Percentiles rank a stretch among this genome's conserved stretches.
These are phyloP conservation scores for Drosophila persimilis DNA, from an alignment of 1,140 invertebrate genomes.

Conservation along the genomic window DNA sequence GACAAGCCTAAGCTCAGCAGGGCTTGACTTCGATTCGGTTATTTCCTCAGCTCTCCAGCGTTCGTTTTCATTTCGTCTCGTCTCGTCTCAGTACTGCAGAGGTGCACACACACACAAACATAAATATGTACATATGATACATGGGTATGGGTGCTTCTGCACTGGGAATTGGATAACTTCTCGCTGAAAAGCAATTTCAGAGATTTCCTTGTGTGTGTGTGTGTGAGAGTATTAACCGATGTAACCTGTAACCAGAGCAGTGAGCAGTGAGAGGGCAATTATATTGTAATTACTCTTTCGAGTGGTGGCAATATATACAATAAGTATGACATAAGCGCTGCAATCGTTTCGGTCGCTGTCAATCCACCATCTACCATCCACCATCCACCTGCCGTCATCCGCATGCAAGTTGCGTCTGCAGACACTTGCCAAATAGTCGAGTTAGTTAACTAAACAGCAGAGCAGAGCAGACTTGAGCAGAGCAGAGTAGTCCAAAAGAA, in stretches of 20 bases:
- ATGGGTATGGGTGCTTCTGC: background rate
- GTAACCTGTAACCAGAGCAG: slow-evolving; percentile 7
- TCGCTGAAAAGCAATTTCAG: slow-evolving; percentile 8
- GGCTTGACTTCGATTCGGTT: slow-evolving; percentile 34
- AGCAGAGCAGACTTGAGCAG: background rate
- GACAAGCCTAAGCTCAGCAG: slow-evolving; percentile 14
- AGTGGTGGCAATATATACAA: slow-evolving; percentile 20
- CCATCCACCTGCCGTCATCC: background rate
- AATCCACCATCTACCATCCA: slow-evolving; percentile 22
- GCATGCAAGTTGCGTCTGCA: slow-evolving; percentile 28
- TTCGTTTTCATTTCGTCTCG: slow-evolving; percentile 51
- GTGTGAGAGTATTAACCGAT: background rate
- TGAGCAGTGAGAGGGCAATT: slow-evolving; percentile 25
- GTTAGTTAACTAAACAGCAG: slow-evolving; percentile 20
- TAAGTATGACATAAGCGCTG: slow-evolving; percentile 44
- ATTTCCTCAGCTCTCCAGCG: slow-evolving; percentile 12
- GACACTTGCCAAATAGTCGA: slow-evolving; percentile 42
- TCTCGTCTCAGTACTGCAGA: slow-evolving; percentile 23
- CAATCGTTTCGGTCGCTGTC: slow-evolving; percentile 11
- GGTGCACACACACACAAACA: too few species aligned
- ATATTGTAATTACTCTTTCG: slow-evolving; percentile 42
- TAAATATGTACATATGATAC: too few species aligned
- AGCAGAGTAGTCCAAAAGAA: slow-evolving; percentile 2
- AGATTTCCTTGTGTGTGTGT: background rate
- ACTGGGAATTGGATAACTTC: slow-evolving; percentile 1